Base-by-base conservation (phyloP, 2,113 vertebrate genomes). In the Python bivittatus region DNA sequence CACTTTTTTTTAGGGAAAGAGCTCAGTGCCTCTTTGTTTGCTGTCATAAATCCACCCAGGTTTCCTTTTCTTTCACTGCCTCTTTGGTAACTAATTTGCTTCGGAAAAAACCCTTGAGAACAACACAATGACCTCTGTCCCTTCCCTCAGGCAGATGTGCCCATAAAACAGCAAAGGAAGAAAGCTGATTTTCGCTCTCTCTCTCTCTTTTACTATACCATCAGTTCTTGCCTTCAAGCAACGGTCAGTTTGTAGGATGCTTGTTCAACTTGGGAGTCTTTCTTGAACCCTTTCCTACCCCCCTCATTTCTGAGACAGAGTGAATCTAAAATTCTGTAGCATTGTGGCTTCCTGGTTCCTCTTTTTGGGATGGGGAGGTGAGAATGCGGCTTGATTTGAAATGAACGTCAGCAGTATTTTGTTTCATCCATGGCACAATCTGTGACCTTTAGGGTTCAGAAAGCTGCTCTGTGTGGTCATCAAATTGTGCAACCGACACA, bases 161-260 rank as follows among this genome's bases (percentile, higher is more conserved):
- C 93, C 91, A 90, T 95, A 96, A 94, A 96, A 94, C 91, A 95
- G 54, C 56, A 87, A 88, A 90, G 91, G 79, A 88, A 94, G 87
- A 11, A 92, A 58, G 20, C 4, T 17, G 90, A 25, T 48, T 44
- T 33, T n/a, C n/a, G n/a, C n/a, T n/a, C n/a, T 5, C n/a, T 92
- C 1, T 2, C 3, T 20, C 3, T 1, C 64, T n/a, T 95, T 95
- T 79, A 25, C 52, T n/a, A 29, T 15, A 56, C 42, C 58, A 27
- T 33, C 58, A 27, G 84, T 68, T 92, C 87, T 56, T 91, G 89
- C 92, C 94, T 92, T 95, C 87, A 91, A 94, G 94, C 9, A 68
- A n/a, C 27, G 6, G 20, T 88, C 83, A 6, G 13, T 84, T 95
- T 87, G 68, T 5, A 87, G 92, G 72, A 1, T 0, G 4, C 79